Percentiles rank a stretch among this genome's conserved stretches.
Conservation (phyloP, 2,888 invertebrate genomes). For the Proisotoma minuta region DNA sequence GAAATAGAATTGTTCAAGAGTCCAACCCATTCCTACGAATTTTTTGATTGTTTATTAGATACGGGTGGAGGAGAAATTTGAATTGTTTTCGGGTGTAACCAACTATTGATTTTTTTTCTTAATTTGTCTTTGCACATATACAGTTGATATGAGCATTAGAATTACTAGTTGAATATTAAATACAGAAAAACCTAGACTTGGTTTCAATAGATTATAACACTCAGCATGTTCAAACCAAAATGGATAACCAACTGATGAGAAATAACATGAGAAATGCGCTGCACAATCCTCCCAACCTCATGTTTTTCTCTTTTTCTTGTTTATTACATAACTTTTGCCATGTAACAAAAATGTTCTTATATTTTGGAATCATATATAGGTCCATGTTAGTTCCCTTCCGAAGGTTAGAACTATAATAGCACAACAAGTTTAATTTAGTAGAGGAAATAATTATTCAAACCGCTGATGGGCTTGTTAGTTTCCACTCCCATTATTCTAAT, state of each 20-base stretch:
- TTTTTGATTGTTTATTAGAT: background rate
- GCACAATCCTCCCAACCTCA: constrained; percentile 4
- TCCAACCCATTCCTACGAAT: constrained; percentile 14
- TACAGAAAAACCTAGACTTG: too few relatives aligned
- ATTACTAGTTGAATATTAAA: too few relatives aligned
- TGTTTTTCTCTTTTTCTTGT: background rate
- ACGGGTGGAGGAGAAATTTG: background rate
- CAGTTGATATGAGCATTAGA: too few relatives aligned
- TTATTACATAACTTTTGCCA: background rate
- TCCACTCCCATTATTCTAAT: background rate
- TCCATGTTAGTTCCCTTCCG: too few relatives aligned
- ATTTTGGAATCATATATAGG: background rate
- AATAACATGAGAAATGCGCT: background rate
- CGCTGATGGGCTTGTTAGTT: too few relatives aligned
- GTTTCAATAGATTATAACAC: too few relatives aligned
- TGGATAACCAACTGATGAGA: constrained; percentile 5
- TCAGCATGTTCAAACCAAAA: constrained; percentile 15
- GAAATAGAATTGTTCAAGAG: constrained; percentile 8
- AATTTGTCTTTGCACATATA: too few relatives aligned
- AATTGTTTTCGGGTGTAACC: background rate
- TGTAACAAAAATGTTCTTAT: background rate
- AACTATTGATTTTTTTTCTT: background rate
- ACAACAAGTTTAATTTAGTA: too few relatives aligned
- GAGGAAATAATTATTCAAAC: too few relatives aligned
- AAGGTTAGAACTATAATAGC: too few relatives aligned